Base-by-base conservation (phyloP, 2,113 vertebrate genomes). In the Mesoclemmys tuberculata region DNA sequence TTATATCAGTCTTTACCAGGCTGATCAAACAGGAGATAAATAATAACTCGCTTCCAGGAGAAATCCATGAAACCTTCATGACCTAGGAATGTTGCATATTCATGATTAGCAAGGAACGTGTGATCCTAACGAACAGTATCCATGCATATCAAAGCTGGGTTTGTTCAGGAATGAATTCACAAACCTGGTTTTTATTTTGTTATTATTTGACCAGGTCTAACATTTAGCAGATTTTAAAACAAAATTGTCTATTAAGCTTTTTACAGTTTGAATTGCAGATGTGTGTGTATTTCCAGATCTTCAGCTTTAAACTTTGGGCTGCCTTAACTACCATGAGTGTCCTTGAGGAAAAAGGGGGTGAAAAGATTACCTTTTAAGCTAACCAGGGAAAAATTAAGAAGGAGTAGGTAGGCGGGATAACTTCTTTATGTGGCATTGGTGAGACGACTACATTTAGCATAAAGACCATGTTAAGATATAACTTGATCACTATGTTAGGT, bases 41-140 rank as follows among this genome's bases (percentile, higher is more conserved):
- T n/a, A 41, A 55, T 38, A 88, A 89, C 71, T 84, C 84, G 81
- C 52, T 94, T 89, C 87, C 55, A 88, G 90, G 92, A 96, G 64
- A 91, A 96, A 95, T 79, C 92, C 92, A 88, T 82, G 90, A 93
- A 94, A 93, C 91, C 94, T 96, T 78, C 90, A 96, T 89, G 93
- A 85, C 89, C 31, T 29, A 85, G 74, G 51, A 84, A 90, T 92
- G 87, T 90, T 96, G 92, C 84, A 90, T 27, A 93, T 89, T 95
- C 93, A 94, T 95, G 90, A 85, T 91, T 90, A 94, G 91, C 83
- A 83, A 97, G 90, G 94, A 90, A 90, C 96, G 92, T 51, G 0
- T 97, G 97, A 96, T 94, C 93, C 92, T 95, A 27, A 46, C 90
- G 85, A 93, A 95, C 84, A 95, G 90, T 80, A 94, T 84, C 80